A percentile compares a stretch with the other conserved stretches of the same genome.
phyloP scores from a whole-genome alignment of 2,113 vertebrate genomes.

The Zosterops japonicus region DNA sequence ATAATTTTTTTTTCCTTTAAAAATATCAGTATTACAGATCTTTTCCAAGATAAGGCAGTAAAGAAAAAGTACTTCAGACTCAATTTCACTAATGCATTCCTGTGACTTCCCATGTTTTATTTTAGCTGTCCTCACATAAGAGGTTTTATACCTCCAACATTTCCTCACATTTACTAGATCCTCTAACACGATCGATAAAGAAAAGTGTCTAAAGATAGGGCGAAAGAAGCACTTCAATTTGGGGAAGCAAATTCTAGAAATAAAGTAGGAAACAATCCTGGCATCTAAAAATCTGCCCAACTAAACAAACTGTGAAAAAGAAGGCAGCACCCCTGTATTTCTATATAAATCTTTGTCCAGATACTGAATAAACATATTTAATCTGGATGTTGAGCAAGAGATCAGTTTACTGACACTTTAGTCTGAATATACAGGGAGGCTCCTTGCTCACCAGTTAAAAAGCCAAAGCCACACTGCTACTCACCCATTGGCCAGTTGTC shows the following conservation, averaged over 20 bases:
- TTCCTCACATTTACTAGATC: not conserved
- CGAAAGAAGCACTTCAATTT: not conserved
- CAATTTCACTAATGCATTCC: not conserved
- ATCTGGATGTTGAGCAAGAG: not conserved
- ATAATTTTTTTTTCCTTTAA: not conserved
- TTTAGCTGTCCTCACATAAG: not conserved
- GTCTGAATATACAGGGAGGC: not conserved
- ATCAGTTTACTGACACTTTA: not conserved
- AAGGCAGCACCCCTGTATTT: not conserved
- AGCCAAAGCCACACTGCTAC: constrained; percentile 49
- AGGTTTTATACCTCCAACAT: not conserved
- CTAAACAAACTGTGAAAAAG: not conserved
- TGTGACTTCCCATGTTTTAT: not conserved
- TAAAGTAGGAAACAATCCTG: not conserved
- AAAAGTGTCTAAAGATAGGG: not conserved
- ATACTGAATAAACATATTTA: not conserved
- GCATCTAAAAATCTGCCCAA: not conserved
- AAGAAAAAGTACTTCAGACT: not conserved
- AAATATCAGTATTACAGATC: not conserved
- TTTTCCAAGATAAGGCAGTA: not conserved
- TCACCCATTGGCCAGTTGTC: constrained; percentile 99
- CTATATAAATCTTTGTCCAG: not conserved
- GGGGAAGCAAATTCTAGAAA: not conserved
- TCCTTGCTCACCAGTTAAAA: not conserved
- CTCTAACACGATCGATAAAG: not conserved